These are phyloP conservation scores for Oreohelix idahoensis DNA, from an alignment of 1,140 invertebrate species.

Conservation along the genomic window DNA sequence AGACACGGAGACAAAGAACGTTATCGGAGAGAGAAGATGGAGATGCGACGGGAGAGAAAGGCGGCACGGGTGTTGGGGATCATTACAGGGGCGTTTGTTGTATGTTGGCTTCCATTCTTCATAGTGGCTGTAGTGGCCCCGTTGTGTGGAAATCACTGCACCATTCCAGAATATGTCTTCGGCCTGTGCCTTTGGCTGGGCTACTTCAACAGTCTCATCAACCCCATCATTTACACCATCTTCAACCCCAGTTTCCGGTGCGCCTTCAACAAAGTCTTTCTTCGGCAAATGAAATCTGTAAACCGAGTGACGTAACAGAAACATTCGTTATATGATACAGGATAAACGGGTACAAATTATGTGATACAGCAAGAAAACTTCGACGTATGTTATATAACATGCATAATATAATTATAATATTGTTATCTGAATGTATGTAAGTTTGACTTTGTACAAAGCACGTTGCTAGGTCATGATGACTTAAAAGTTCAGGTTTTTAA, in stretches of 20 bases:
- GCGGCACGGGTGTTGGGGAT: constrained; percentile 74
- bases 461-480: too few species aligned
- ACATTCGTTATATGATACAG: background rate
- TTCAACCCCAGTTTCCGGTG: constrained; percentile 72
- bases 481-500: too few species aligned
- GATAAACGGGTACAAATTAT: background rate
- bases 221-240: constrained; percentile 73
- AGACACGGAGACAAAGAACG: constrained; percentile 58
- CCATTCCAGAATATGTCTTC: constrained; percentile 68
- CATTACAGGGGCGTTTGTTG: constrained; percentile 72
- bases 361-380: background rate
- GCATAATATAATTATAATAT: background rate
- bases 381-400: background rate
- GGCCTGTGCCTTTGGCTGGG: constrained; percentile 72
- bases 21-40: constrained; percentile 70
- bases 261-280: constrained; percentile 65
- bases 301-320: constrained; percentile 23
- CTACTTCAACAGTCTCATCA: constrained; percentile 71
- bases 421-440: too few species aligned
- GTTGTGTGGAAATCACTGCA: constrained; percentile 57
- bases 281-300: constrained; percentile 44
- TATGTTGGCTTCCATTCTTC: constrained; percentile 74
- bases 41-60: constrained; percentile 74
- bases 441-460: too few species aligned
- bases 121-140: constrained; percentile 68